These are phyloP conservation scores for Papilio aristodemus DNA, from an alignment of 1,140 invertebrate species.

Conservation along the genomic window DNA sequence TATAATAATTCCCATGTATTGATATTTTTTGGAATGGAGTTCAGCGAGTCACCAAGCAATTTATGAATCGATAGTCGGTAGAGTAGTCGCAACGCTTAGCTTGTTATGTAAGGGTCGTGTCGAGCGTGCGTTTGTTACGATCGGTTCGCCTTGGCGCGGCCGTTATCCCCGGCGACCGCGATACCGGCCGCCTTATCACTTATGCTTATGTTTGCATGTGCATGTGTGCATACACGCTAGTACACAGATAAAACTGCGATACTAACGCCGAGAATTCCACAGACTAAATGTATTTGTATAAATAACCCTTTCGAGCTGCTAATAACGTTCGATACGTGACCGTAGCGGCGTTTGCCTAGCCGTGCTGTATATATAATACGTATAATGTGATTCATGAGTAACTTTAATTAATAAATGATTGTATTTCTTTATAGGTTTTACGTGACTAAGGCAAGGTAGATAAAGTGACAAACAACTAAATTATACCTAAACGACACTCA, in stretches of 20 bases:
- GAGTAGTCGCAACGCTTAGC: conserved; percentile 37
- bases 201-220: conserved; percentile 43
- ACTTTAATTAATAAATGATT: conserved; percentile 21
- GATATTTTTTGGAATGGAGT: no score
- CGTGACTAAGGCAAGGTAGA: conserved; percentile 11
- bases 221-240: conserved; percentile 43
- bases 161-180: conserved; percentile 64
- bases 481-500: neutral
- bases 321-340: conserved; percentile 24
- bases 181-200: conserved; percentile 57
- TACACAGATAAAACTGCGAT: conserved; percentile 42
- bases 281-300: conserved; percentile 27
- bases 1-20: no score
- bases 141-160: conserved; percentile 66
- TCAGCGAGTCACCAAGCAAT: conserved; percentile 4
- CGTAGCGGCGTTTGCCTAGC: conserved; percentile 9
- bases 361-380: neutral
- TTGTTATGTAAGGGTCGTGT: conserved; percentile 58
- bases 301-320: conserved; percentile 2
- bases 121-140: conserved; percentile 36
- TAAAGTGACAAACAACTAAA: neutral
- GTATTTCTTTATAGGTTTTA: conserved; percentile 1
- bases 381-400: conserved; percentile 2
- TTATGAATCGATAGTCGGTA: conserved; percentile 35
- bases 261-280: conserved; percentile 35